Evolutionary conservation across 2,797 vertebrate species (phyloP).

Genomic region (Carduelis carduelis): DNA sequence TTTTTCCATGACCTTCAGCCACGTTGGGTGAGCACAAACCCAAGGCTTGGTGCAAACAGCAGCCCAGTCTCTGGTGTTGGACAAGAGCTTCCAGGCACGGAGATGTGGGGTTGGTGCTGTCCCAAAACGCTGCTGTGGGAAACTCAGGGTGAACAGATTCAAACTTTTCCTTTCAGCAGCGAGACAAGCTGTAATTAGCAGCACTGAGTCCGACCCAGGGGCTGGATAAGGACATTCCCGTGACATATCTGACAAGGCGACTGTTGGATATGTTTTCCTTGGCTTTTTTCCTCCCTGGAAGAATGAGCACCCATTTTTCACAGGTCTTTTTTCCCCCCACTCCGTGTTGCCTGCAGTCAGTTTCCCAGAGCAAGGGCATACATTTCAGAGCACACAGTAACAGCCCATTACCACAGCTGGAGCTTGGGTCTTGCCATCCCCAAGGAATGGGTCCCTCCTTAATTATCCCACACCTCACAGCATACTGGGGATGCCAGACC

Average conservation of each 20-base stretch:
- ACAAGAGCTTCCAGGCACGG: background rate
- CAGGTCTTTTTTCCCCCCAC: background rate
- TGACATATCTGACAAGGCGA: background rate
- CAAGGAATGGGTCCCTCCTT: background rate
- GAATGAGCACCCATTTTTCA: background rate
- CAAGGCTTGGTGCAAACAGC: background rate
- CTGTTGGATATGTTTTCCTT: background rate
- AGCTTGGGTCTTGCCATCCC: background rate
- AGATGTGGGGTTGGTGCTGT: background rate
- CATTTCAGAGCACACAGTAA: background rate
- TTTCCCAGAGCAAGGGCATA: background rate
- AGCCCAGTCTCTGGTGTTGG: accelerated
- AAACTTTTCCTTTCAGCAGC: background rate
- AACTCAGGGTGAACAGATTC: background rate
- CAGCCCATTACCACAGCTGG: background rate
- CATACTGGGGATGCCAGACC: background rate
- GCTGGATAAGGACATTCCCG: background rate
- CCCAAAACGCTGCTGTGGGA: background rate
- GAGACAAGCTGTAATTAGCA: background rate
- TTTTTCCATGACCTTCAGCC: background rate
- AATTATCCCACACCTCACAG: background rate
- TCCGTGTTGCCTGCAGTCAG: accelerated
- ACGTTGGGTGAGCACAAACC: accelerated
- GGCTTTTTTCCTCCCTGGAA: background rate
- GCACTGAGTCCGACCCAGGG: background rate